These are phyloP conservation scores for Taeniopygia guttata DNA, from an alignment of 2,797 vertebrate genomes.

Conservation along the genomic window DNA sequence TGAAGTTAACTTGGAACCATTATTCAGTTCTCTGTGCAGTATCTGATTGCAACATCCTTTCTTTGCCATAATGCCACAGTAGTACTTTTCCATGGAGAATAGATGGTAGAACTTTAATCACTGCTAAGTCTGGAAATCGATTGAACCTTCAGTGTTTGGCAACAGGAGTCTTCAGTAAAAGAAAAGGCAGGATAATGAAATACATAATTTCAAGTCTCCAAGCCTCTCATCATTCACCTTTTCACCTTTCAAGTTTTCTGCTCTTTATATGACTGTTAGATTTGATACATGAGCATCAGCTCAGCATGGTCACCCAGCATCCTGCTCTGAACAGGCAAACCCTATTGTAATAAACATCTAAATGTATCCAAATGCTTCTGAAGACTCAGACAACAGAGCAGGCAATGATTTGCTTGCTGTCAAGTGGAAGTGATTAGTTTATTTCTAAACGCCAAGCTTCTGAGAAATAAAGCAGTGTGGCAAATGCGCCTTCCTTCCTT, in stretches of 20 bases:
- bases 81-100: background rate
- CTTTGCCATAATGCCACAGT: background rate
- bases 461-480: background rate
- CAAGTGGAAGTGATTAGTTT: background rate
- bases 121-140: background rate
- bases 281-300: background rate
- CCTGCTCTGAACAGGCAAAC: background rate
- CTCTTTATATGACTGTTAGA: background rate
- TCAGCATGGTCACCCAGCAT: background rate
- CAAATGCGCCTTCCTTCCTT: background rate
- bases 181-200: background rate
- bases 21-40: background rate
- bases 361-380: constrained; percentile 8
- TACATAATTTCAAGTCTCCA: background rate
- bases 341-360: background rate
- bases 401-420: background rate
- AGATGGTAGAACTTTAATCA: constrained; percentile 9
- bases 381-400: background rate
- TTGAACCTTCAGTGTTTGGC: background rate
- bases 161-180: background rate
- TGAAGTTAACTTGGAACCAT: background rate
- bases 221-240: background rate
- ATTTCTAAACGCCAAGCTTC: background rate
- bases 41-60: background rate
- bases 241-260: background rate